Conservation (phyloP, 2,113 vertebrate species). For the Dipodomys ordii region DNA sequence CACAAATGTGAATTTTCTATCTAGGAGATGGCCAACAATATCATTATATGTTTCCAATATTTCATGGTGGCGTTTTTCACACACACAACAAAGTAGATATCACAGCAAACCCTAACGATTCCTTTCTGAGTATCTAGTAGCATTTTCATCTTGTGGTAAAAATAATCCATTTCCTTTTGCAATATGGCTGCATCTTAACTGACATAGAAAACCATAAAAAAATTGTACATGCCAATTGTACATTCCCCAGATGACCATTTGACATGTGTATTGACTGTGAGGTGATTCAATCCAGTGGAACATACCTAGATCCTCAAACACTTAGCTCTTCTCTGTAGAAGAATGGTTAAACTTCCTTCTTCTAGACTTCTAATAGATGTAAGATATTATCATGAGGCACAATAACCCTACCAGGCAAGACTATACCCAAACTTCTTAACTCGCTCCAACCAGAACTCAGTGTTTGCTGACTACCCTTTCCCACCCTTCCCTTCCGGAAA, state of each 20-base stretch:
- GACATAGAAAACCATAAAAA: not conserved
- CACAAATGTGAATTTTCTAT: not conserved
- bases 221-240: too few species aligned
- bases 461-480: not conserved
- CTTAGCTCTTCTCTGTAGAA: not conserved
- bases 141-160: not conserved
- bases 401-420: not conserved
- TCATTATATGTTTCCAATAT: not conserved
- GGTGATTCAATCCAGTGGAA: not conserved
- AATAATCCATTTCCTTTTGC: not conserved
- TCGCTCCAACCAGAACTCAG: not conserved
- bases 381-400: too few species aligned
- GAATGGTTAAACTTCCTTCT: not conserved
- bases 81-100: not conserved
- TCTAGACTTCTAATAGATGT: not conserved
- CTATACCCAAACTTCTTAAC: fast-evolving
- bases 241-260: too few species aligned
- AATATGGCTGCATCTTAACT: not conserved
- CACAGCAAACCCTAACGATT: not conserved
- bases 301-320: not conserved
- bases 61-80: not conserved
- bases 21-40: not conserved
- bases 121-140: fast-evolving
- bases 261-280: not conserved
- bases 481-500: not conserved